Percentiles rank a stretch among this genome's conserved stretches.
phyloP scores from a whole-genome alignment of 2,797 vertebrate genomes.

The Gouania willdenowi region DNA sequence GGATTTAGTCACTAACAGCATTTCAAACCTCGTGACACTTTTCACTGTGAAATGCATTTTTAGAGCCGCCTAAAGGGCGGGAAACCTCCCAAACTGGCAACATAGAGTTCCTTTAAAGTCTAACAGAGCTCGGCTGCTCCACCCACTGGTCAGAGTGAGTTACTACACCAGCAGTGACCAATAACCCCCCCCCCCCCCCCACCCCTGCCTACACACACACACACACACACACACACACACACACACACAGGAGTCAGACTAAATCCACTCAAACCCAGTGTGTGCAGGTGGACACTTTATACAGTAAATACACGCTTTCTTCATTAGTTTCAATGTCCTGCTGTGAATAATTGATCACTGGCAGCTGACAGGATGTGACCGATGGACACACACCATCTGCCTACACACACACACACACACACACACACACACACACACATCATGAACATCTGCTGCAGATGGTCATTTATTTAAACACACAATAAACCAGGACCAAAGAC shows the following conservation, averaged over 20 bases:
- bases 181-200: too few species aligned
- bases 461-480: constrained; percentile 33
- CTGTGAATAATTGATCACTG: constrained; percentile 59
- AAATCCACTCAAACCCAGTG: background rate
- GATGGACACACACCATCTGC: constrained; percentile 62
- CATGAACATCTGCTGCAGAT: constrained; percentile 71
- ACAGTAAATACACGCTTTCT: background rate
- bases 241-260: constrained; percentile 7
- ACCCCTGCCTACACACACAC: constrained; percentile 4
- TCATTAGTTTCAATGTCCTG: constrained; percentile 15
- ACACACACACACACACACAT: constrained; percentile 22
- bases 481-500: too few species aligned
- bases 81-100: too few species aligned
- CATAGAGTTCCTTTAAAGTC: too few species aligned
- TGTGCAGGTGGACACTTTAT: background rate
- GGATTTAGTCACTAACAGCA: too few species aligned
- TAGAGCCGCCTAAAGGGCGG: too few species aligned
- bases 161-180: constrained; percentile 35
- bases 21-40: too few species aligned
- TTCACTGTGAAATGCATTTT: too few species aligned
- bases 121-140: constrained; percentile 53
- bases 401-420: constrained; percentile 20
- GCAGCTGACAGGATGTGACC: constrained; percentile 41
- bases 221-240: background rate
- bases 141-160: constrained; percentile 34